Evolutionary conservation across 1,140 invertebrate genomes (phyloP), one percentile per base, ranked within the genome.

Genomic region (Aphelinus atriplicis): DNA sequence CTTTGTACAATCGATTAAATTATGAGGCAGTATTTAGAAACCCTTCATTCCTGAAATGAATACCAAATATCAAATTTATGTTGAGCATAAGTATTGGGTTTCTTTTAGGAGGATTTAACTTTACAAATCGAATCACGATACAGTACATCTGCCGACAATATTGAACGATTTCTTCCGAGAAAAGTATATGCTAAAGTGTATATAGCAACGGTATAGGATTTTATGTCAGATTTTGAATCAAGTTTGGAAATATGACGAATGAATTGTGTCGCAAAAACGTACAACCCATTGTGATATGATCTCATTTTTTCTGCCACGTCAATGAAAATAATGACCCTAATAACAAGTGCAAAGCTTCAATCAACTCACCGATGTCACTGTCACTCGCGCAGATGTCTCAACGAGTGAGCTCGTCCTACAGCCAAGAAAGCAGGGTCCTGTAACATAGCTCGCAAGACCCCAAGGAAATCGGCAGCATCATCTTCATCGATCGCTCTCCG

Each of bases 401-500:
- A 71, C 1, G 81, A 77, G 46, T 82, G 84, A 45, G 81, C 71
- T 72, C 80, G 83, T n/a, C 83, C 83, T 48, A 80, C 78, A 3
- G 81, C 58, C 7, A 88, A 79, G 66, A 86, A 78, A 26, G 77
- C 76, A 26, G 89, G 89, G 78, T 92, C 89, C 85, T 94, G 91
- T 45, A 95, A 81, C 56, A 91, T 84, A 51, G 88, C 81, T 79
- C 84, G 88, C 56, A 94, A 89, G 62, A 88, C 86, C 69, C 89
- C 84, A 60, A 94, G 83, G 84, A 94, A 95, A 75, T 90, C 85
- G 3, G 91, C 91, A 5, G 92, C 93, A 60, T 90, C 86, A 73
- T 89, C 86, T 77, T 93, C 92, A 73, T 91, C 90, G n/a, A 94
- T 90, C 1, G 89, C 91, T 71, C 92, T 85, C 72, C 90, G 89